phyloP scores from a whole-genome alignment of 2,113 vertebrate genomes.

The Azemiops feae region DNA sequence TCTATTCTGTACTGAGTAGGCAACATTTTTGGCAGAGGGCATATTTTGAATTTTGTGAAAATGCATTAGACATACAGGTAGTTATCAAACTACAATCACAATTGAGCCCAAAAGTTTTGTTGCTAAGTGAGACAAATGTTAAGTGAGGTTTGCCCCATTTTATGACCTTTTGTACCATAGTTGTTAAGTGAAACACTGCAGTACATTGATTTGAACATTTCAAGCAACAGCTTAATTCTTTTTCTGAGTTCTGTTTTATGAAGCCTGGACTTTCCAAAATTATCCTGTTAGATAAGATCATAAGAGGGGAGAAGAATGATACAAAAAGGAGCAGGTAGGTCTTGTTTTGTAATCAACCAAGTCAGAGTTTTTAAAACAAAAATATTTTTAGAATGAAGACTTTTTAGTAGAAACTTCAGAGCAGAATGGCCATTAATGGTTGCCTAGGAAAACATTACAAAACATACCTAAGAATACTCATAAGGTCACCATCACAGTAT shows the following conservation, averaged over 20 bases:
- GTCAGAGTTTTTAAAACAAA: slow-evolving; percentile 28
- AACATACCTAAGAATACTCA: slow-evolving; percentile 3
- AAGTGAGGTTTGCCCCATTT: background rate
- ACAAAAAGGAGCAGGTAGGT: fast-evolving
- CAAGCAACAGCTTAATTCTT: background rate
- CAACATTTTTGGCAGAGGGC: background rate
- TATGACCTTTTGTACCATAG: background rate
- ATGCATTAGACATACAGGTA: background rate
- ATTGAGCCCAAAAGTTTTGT: background rate
- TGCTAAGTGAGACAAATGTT: background rate
- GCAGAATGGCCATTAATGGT: slow-evolving; percentile 29
- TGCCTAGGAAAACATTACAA: slow-evolving; percentile 13
- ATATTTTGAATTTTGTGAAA: background rate
- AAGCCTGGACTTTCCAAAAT: slow-evolving; percentile 41
- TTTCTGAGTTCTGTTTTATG: slow-evolving; percentile 43
- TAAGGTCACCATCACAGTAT: fast-evolving
- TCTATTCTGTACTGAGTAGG: background rate
- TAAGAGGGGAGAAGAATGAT: background rate
- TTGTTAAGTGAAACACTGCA: background rate
- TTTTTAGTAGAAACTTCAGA: background rate
- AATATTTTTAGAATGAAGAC: slow-evolving; percentile 31
- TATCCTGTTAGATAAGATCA: slow-evolving; percentile 49
- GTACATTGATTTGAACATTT: background rate
- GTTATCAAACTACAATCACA: background rate
- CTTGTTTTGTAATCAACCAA: background rate